A percentile compares a stretch with the other conserved stretches of the same genome.
Evolutionary conservation across 2,113 vertebrate species (phyloP).

Genomic region (Cavia aperea): DNA sequence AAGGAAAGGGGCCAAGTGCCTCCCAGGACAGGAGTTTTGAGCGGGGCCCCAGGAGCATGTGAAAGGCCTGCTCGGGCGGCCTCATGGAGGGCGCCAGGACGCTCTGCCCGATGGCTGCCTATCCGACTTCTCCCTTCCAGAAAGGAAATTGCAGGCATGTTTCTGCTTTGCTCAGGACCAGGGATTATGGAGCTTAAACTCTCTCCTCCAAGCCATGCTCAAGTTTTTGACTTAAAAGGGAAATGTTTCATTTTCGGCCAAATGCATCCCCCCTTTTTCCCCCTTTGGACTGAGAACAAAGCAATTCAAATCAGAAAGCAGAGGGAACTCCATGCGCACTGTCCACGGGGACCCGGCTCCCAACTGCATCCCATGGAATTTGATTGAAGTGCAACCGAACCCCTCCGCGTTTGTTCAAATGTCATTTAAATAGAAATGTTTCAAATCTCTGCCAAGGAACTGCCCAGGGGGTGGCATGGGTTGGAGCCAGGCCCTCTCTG

Average conservation of each 20-base stretch:
- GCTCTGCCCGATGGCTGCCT: constrained; percentile 71
- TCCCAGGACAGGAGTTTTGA: constrained; percentile 57
- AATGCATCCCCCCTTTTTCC: constrained; percentile 68
- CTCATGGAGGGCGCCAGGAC: constrained; percentile 34
- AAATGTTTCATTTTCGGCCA: constrained; percentile 84
- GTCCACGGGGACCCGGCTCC: constrained; percentile 78
- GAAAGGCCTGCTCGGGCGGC: constrained; percentile 65
- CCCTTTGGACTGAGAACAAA: constrained; percentile 80
- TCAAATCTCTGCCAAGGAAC: constrained; percentile 75
- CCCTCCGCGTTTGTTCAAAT: constrained; percentile 80
- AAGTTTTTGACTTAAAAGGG: constrained; percentile 81
- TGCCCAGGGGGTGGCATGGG: constrained; percentile 67
- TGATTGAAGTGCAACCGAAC: constrained; percentile 81
- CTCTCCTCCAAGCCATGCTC: constrained; percentile 79
- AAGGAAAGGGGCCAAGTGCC: constrained; percentile 65
- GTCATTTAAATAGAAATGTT: constrained; percentile 80
- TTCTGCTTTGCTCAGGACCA: constrained; percentile 67
- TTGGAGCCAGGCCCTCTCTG: neutral
- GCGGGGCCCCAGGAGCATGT: constrained; percentile 60
- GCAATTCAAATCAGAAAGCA: constrained; percentile 82
- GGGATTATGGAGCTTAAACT: constrained; percentile 78
- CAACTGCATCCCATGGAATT: constrained; percentile 77
- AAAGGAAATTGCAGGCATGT: constrained; percentile 75
- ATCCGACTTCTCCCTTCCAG: constrained; percentile 66
- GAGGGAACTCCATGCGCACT: constrained; percentile 74